Conservation (phyloP, 2,888 invertebrate genomes). For the Pseudococcus jackbeardsleyi region DNA sequence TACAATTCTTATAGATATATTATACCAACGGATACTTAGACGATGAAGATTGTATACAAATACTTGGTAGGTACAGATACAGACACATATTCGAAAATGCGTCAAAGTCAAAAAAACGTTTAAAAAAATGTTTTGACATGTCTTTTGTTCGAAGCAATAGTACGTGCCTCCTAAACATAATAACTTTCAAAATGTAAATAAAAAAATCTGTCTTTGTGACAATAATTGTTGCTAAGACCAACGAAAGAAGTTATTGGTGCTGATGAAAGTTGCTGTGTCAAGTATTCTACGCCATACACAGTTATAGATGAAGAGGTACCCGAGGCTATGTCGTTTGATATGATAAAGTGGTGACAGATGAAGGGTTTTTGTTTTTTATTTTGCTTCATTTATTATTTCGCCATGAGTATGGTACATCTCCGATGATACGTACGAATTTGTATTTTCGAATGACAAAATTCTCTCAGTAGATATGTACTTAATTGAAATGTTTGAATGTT, state of each 20-base stretch:
- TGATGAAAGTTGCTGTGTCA: constrained; percentile 63
- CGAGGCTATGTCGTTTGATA: constrained; percentile 64
- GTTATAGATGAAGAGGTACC: constrained; percentile 64
- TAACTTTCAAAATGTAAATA: constrained; percentile 64
- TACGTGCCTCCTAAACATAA: constrained; percentile 59
- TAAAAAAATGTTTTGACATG: constrained; percentile 59
- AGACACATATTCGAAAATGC: constrained; percentile 42
- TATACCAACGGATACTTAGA: background rate
- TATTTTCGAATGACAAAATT: background rate
- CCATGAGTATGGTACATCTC: background rate
- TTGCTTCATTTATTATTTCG: constrained; percentile 55
- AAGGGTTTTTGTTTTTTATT: constrained; percentile 45
- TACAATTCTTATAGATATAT: background rate
- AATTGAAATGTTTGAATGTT: constrained; percentile 44
- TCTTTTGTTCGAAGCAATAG: constrained; percentile 61
- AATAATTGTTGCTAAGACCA: constrained; percentile 65
- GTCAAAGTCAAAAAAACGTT: constrained; percentile 45
- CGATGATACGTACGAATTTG: background rate
- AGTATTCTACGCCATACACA: constrained; percentile 57
- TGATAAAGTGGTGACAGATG: constrained; percentile 65
- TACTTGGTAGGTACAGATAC: background rate
- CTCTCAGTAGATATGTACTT: background rate
- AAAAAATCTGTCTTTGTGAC: constrained; percentile 64
- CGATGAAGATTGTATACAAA: background rate
- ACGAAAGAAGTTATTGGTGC: constrained; percentile 61